These are phyloP conservation scores for Malachius bipustulatus DNA, from an alignment of 2,888 invertebrate genomes.

Conservation along the genomic window DNA sequence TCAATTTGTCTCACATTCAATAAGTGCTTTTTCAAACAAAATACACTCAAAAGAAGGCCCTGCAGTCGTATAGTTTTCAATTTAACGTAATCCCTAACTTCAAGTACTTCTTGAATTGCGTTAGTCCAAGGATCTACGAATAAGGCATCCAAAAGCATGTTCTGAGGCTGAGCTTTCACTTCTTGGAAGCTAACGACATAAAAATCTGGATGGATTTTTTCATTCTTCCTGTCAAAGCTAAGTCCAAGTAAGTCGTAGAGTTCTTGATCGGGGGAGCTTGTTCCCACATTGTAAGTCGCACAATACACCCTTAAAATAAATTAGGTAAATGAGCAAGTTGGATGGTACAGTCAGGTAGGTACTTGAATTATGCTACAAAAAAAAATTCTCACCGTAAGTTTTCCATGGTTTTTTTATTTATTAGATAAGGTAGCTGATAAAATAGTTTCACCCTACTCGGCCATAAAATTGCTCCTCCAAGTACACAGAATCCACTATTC, in stretches of 20 bases:
- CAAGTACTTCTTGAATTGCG: slow-evolving; percentile 56
- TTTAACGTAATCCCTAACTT: slow-evolving; percentile 58
- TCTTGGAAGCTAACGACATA: slow-evolving; percentile 81
- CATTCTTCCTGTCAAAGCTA: slow-evolving; percentile 47
- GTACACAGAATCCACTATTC: too few species aligned
- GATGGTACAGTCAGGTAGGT: too few species aligned
- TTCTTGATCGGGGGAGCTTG: slow-evolving; percentile 59
- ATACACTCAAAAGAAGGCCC: slow-evolving; percentile 70
- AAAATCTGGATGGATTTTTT: slow-evolving; percentile 59
- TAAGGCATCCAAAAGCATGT: slow-evolving; percentile 66
- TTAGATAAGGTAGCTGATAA: too few species aligned
- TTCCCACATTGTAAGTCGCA: slow-evolving; percentile 86
- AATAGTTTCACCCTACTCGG: too few species aligned
- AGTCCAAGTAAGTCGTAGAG: slow-evolving; percentile 60
- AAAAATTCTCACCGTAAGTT: background rate
- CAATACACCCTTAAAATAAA: slow-evolving; percentile 55
- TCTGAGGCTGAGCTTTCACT: slow-evolving; percentile 78
- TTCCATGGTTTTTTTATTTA: slow-evolving; percentile 29
- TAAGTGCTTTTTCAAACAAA: slow-evolving; percentile 66
- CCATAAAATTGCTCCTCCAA: too few species aligned
- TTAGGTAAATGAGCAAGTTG: background rate
- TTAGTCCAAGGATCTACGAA: slow-evolving; percentile 81
- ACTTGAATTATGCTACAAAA: too few species aligned
- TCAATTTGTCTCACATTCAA: slow-evolving; percentile 75
- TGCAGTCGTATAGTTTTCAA: slow-evolving; percentile 72